Evolutionary conservation across 2,888 invertebrate species (phyloP).

Genomic region (Drosophila maculinotata): DNA sequence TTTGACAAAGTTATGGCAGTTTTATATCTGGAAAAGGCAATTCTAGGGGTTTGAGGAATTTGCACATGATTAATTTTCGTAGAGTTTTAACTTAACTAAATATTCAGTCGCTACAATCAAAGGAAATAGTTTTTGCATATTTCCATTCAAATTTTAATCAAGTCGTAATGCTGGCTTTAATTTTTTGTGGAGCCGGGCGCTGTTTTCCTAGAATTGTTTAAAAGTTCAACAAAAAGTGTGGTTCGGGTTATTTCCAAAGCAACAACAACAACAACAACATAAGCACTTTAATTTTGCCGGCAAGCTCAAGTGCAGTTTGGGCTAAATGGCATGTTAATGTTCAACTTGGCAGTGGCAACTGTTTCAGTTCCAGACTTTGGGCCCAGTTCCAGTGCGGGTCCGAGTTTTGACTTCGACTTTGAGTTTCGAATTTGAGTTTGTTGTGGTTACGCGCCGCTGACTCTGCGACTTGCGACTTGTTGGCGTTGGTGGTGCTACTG

Average conservation of each 20-base stretch:
- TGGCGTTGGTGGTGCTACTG: slow-evolving; percentile 29
- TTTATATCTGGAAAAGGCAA: too few species aligned
- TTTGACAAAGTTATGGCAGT: too few species aligned
- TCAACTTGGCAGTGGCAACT: slow-evolving; percentile 57
- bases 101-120: background rate
- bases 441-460: slow-evolving; percentile 74
- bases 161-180: slow-evolving; percentile 7
- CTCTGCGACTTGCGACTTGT: slow-evolving; percentile 28
- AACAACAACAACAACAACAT: background rate
- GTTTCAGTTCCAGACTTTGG: slow-evolving; percentile 35
- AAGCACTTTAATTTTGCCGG: slow-evolving; percentile 42
- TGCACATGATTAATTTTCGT: too few species aligned
- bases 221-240: slow-evolving; percentile 27
- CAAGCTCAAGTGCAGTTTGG: slow-evolving; percentile 50
- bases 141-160: slow-evolving; percentile 14
- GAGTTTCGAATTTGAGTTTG: slow-evolving; percentile 30
- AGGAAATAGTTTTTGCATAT: slow-evolving; percentile 13
- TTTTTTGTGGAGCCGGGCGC: slow-evolving; percentile 18
- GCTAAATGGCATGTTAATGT: slow-evolving; percentile 58
- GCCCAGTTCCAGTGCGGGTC: slow-evolving; percentile 23
- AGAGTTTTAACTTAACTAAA: background rate
- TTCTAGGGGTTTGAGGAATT: too few species aligned
- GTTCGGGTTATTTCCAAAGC: slow-evolving; percentile 26
- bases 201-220: slow-evolving; percentile 45
- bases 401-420: slow-evolving; percentile 16